Percentiles rank a stretch among this genome's conserved stretches.
Evolutionary conservation across 2,113 vertebrate genomes (phyloP).

Genomic region (Haemorhous mexicanus): DNA sequence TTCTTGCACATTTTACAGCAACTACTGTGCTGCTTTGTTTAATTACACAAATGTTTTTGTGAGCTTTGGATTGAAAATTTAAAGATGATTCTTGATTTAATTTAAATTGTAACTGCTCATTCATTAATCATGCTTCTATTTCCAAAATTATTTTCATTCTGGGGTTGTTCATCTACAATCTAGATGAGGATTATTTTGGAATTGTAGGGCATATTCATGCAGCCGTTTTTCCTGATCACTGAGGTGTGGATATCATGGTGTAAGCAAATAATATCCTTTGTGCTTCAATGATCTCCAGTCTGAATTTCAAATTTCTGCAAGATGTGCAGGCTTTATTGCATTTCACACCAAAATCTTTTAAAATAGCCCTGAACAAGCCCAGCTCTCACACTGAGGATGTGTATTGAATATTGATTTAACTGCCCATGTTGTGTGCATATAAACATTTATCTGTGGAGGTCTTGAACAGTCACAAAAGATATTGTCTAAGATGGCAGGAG

Average conservation of each 20-base stretch:
- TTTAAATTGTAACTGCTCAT: not conserved
- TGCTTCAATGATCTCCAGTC: slow-evolving; percentile 40
- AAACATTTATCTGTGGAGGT: not conserved
- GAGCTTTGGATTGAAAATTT: not conserved
- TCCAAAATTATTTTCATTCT: not conserved
- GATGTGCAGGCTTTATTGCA: slow-evolving; percentile 9
- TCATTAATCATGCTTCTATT: not conserved
- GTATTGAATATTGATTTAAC: slow-evolving; percentile 5
- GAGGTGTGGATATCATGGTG: slow-evolving; percentile 45
- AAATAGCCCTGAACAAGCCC: not conserved
- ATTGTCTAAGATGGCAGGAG: not conserved
- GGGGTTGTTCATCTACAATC: not conserved
- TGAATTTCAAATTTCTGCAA: slow-evolving; percentile 35
- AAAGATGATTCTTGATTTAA: not conserved
- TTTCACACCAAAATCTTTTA: slow-evolving; percentile 16
- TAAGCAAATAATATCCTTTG: slow-evolving; percentile 52
- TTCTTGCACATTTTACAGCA: not conserved
- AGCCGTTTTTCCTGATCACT: slow-evolving; percentile 7
- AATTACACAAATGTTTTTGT: not conserved
- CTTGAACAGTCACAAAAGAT: not conserved
- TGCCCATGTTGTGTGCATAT: not conserved
- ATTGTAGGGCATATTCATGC: not conserved
- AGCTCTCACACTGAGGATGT: not conserved
- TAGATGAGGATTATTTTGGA: slow-evolving; percentile 22
- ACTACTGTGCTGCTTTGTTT: not conserved